Conservation (phyloP, 1,140 invertebrate genomes). For the Drosophila pandora region DNA sequence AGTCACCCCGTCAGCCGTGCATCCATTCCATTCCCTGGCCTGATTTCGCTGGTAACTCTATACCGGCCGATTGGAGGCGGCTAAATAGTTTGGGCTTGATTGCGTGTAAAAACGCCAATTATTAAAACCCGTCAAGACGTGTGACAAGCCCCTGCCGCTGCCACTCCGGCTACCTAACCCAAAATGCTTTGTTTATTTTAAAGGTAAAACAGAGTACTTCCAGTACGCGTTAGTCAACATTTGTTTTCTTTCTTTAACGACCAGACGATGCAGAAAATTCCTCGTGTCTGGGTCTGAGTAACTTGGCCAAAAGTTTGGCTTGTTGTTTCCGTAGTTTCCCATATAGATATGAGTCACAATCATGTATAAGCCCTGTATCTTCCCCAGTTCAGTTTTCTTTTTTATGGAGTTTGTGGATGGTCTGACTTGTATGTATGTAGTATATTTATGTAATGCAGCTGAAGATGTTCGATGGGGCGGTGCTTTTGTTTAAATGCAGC, state of each 20-base stretch:
- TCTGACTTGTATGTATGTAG: not conserved
- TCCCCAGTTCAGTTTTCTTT: slow-evolving; percentile 1
- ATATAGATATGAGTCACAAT: slow-evolving; percentile 33
- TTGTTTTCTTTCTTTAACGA: slow-evolving; percentile 51
- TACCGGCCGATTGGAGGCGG: not conserved
- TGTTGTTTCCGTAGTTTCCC: slow-evolving; percentile 25
- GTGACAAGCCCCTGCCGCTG: slow-evolving; percentile 27
- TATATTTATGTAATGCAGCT: slow-evolving; percentile 8
- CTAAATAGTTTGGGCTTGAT: slow-evolving; percentile 24
- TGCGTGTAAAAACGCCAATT: slow-evolving; percentile 20
- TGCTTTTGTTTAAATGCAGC: slow-evolving; percentile 47
- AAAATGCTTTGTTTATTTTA: slow-evolving; percentile 22
- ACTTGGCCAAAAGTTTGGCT: not conserved
- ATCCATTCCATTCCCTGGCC: slow-evolving; percentile 4
- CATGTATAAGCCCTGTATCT: slow-evolving; percentile 16
- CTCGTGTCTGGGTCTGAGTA: not conserved
- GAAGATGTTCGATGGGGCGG: slow-evolving; percentile 19
- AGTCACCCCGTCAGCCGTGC: slow-evolving; percentile 12
- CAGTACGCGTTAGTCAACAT: slow-evolving; percentile 34
- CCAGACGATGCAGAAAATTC: slow-evolving; percentile 19
- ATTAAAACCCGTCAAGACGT: slow-evolving; percentile 5
- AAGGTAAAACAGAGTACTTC: slow-evolving; percentile 18
- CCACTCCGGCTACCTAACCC: slow-evolving; percentile 37
- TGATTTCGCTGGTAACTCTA: slow-evolving; percentile 27
- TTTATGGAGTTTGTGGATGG: too few relatives aligned